Base-by-base conservation (phyloP, 2,888 invertebrate species). In the Portevinia maculata region DNA sequence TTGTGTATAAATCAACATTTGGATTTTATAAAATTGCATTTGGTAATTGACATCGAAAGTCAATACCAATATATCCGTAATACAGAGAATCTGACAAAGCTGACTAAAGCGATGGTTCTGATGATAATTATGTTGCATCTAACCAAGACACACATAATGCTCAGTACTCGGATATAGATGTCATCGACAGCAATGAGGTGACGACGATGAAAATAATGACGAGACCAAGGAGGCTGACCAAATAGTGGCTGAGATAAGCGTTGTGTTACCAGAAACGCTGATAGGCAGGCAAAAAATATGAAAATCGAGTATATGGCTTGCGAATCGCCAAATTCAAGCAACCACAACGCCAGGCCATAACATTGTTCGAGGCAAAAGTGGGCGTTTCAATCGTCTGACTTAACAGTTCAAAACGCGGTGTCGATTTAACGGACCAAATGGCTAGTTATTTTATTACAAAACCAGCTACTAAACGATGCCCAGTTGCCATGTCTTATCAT, bases 111-210 rank as follows among this genome's bases (percentile, higher is more conserved):
- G 21, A 55, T 55, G 34, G 37, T 37, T 55, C 53, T 37, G 24
- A 39, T 39, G 24, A 55, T 8, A 13, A 24, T 15, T 55, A 55
- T 39, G 24, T 55, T 39, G 37, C 39, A 39, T 55, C 37, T 24
- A 9, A 55, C 39, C 17, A 24, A 21, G 34, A 17, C n/a, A 19
- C 17, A 53, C 34, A 53, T 34, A 37, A 37, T n/a, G 34, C 24
- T 57, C 24, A 57, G 15, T 57, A 39, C 39, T 39, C 55, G 39
- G 52, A 39, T 13, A 55, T 55, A 24, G 34, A 55, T 8, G 55
- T 19, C 15, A 57, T 24, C 24, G 39, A 24, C 24, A 37, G 19
- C 21, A 53, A 37, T 37, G 53, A 17, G 19, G 53, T 53, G 28
- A 19, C 34, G 50, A 46, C 21, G 44, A 3, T 21, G 46, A 17